Evolutionary conservation across 2,888 invertebrate genomes (phyloP).

Genomic region (Odontocolon sp.): DNA sequence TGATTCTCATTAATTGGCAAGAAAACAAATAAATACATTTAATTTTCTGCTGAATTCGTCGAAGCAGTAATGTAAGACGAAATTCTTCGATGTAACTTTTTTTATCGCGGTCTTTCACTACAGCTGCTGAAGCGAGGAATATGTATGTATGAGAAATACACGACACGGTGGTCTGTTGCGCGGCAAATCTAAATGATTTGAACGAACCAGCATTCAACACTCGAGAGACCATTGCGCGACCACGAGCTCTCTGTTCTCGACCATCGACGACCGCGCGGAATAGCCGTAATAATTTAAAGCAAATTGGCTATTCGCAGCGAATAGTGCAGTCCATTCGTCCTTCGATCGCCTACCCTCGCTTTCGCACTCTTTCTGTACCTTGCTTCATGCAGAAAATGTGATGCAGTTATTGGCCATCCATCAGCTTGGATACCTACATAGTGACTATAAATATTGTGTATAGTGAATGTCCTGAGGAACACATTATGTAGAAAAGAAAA

Average conservation of each 20-base stretch:
- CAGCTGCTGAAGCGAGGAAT: neutral
- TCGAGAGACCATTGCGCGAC: conserved; percentile 3
- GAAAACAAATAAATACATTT: neutral
- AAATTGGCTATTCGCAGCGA: conserved; percentile 51
- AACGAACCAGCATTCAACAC: neutral
- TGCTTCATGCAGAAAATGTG: too few species aligned
- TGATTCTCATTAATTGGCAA: neutral
- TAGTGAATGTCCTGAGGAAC: too few species aligned
- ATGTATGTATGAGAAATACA: neutral
- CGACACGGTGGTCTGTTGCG: neutral
- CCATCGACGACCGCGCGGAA: conserved; percentile 28
- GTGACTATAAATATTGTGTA: too few species aligned
- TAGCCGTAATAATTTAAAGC: conserved; percentile 49
- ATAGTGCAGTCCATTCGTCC: conserved; percentile 41
- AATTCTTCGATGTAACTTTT: too few species aligned
- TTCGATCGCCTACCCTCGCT: conserved; percentile 47
- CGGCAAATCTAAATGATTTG: neutral
- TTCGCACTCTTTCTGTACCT: conserved; percentile 28
- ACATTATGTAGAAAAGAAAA: too few species aligned
- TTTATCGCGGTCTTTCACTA: too few species aligned
- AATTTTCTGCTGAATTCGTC: neutral
- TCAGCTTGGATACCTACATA: too few species aligned
- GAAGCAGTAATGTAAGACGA: too few species aligned
- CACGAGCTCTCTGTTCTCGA: conserved; percentile 4
- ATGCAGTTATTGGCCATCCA: too few species aligned